Base-by-base conservation (phyloP, 2,113 vertebrate species). In the Syngnathus floridae region DNA sequence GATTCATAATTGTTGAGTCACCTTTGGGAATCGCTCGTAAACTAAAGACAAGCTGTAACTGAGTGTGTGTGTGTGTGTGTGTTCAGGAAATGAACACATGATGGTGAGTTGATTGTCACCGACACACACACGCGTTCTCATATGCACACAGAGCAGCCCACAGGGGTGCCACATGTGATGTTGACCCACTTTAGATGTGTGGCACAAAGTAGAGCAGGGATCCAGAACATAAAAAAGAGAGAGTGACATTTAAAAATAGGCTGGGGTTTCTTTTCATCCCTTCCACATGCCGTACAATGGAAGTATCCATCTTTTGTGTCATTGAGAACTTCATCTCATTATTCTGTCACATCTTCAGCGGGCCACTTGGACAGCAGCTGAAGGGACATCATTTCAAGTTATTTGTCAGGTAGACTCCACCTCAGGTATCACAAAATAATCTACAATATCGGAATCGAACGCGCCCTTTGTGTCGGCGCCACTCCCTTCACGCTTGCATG, bases 181-280 rank as follows among this genome's bases (percentile, higher is more conserved):
- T 69, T 90, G 88, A 90, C 87, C 88, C 84, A 90, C 77, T 88
- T 90, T 87, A 82, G 87, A 88, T 88, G 81, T 87, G 84, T 88
- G 82, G 75, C 87, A 90, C 80, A 83, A 88, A 86, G 84, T 88
- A 62, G 87, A 86, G 86, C 85, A 88, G 78, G 83, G 86, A 86
- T 87, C 77, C 84, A 83, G 88, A 88, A 87, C 84, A 84, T 82
- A 86, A 85, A 85, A 85, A 86, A 82, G 79, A 84, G 87, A 85
- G 72, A 79, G 80, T 88, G 86, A 86, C 88, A 89, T 89, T 88
- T 89, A 88, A 86, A 89, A 88, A 89, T 88, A 88, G 86, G 83
- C 70, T 87, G 88, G 87, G 85, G 9, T 88, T 88, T 88, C 86
- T 86, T 87, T 87, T 87, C 87, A 86, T 87, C 76, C 72, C 73